Evolutionary conservation across 2,888 invertebrate species (phyloP).

Genomic region (Autographa gamma): DNA sequence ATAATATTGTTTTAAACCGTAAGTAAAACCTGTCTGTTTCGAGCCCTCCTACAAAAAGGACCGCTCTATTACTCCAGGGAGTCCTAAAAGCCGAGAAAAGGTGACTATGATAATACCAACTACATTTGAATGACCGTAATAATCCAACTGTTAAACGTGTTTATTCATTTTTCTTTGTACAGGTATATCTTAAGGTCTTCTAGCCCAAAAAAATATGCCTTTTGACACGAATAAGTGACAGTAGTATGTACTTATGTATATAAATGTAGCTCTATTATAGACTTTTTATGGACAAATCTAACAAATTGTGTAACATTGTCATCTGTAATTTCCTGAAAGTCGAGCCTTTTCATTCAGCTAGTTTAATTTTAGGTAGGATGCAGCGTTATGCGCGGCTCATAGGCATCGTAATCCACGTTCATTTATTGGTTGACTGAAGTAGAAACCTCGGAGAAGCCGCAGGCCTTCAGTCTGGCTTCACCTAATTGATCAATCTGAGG

Average conservation of each 20-base stretch:
- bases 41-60: constrained; percentile 14
- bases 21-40: constrained; percentile 20
- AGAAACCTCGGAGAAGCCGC: not conserved
- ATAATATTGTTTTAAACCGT: constrained; percentile 33
- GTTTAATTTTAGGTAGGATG: not conserved
- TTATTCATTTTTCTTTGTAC: constrained; percentile 17
- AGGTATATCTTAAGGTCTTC: not conserved
- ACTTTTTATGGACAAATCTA: too few species aligned
- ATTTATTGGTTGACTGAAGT: not conserved
- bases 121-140: constrained; percentile 41
- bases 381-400: not conserved
- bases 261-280: too few species aligned
- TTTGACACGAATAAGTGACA: not conserved
- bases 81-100: constrained; percentile 37
- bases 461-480: constrained; percentile 2
- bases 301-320: too few species aligned
- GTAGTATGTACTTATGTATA: too few species aligned
- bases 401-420: not conserved
- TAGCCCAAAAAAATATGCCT: not conserved
- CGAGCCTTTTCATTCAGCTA: not conserved
- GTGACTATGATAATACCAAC: constrained; percentile 42
- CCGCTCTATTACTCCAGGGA: constrained; percentile 36
- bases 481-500: constrained; percentile 6
- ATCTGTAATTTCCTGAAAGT: not conserved
- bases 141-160: constrained; percentile 40